These are phyloP conservation scores for Micromesistius poutassou DNA, from an alignment of 2,797 vertebrate species.

Conservation along the genomic window DNA sequence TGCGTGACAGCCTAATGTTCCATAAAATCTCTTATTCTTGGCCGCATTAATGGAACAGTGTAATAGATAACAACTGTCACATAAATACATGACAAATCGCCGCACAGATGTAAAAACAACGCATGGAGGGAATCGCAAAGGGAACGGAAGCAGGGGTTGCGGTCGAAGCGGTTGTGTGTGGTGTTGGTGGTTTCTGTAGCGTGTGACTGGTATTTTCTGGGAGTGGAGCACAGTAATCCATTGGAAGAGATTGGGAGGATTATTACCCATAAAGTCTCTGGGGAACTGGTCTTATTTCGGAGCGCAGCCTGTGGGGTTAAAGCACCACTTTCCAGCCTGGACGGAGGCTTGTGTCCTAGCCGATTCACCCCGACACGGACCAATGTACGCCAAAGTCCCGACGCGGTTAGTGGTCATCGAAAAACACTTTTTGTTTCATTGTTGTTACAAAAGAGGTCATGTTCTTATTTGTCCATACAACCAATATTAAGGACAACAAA, in stretches of 20 bases:
- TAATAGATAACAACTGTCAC: conserved; percentile 69
- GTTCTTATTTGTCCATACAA: neutral
- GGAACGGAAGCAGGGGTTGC: conserved; percentile 30
- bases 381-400: neutral
- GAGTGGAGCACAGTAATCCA: conserved; percentile 11
- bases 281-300: conserved; percentile 43
- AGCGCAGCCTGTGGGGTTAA: conserved; percentile 38
- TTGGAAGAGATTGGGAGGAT: conserved; percentile 26
- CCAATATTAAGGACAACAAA: too few species aligned
- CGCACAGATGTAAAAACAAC: conserved; percentile 55
- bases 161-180: neutral
- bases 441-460: neutral
- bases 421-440: neutral
- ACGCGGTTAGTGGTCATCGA: neutral
- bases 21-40: conserved; percentile 69
- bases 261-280: conserved; percentile 55
- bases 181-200: neutral
- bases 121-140: conserved; percentile 36
- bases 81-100: conserved; percentile 67
- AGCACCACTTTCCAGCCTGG: conserved; percentile 30
- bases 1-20: conserved; percentile 62
- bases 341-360: conserved; percentile 5
- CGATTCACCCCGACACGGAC: neutral
- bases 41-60: conserved; percentile 57
- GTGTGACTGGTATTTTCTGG: conserved; percentile 1